Evolutionary conservation across 35 echinoderm and acorn worm species (phyloP), one percentile per base, ranked within the genome.

Genomic region (Heliocidaris tuberculata): DNA sequence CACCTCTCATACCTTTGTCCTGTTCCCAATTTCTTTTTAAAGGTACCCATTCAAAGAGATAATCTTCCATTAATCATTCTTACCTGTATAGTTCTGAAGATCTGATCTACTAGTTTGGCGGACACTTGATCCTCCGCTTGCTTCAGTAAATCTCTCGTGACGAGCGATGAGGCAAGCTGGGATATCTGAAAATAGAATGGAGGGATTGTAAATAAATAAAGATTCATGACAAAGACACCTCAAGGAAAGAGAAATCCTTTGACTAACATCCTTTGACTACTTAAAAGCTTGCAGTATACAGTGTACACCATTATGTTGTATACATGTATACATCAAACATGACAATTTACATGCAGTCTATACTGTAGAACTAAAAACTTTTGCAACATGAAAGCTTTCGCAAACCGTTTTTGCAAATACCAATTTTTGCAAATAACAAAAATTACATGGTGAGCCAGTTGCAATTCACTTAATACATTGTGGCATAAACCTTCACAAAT

Each of bases 71-170:
- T n/a, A 78, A n/a, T n/a, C 19, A 0, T 78, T 24, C 49, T 93
- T 56, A 93, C 91, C 47, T 93, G 91, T 24, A 93, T 93, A 48
- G 31, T 48, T 59, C 91, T 93, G 91, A 93, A 93, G 91, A 93
- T 93, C 13, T 93, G 91, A 59, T 93, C 91, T 16, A 93, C 50
- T 49, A 93, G 50, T 59, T 93, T 93, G 47, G 91, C 21, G 47
- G 91, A 93, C 12, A 93, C 50, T 29, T 93, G 91, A n/a, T 49
- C 50, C 50, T 59, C 91, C 0, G 91, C 91, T 93, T 31, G 47
- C 91, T 59, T 49, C 17, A 93, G 48, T 93, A 93, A 93, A 59
- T 93, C 91, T 93, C 91, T 93, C 21, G 91, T 93, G 47, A 93
- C 50, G 12, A 93, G 31, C 48, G 91, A 93, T 49, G 91, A 93